These are phyloP conservation scores for Sebastes taczanowskii DNA, from an alignment of 2,797 vertebrate genomes.

Conservation along the genomic window DNA sequence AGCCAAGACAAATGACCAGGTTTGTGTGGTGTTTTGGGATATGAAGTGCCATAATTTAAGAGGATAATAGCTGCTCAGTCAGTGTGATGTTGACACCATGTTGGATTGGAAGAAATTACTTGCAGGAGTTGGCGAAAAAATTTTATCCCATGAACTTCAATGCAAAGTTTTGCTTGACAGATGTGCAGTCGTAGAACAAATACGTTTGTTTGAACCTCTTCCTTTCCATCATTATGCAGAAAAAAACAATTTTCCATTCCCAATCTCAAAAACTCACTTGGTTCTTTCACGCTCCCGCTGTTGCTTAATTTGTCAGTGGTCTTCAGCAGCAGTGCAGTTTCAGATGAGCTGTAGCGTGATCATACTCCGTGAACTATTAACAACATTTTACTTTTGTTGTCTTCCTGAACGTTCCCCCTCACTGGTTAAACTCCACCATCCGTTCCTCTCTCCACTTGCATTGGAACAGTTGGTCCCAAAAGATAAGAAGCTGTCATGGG, in stretches of 20 bases:
- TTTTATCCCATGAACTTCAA: not conserved
- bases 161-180: not conserved
- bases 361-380: not conserved
- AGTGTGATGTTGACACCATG: not conserved
- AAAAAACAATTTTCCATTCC: not conserved
- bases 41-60: not conserved
- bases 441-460: not conserved
- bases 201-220: not conserved
- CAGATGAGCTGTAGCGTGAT: not conserved
- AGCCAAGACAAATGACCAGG: not conserved
- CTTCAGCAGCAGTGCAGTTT: not conserved
- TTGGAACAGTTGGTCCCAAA: not conserved
- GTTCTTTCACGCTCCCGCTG: not conserved
- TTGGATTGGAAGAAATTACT: not conserved
- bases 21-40: not conserved
- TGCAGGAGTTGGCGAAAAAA: not conserved
- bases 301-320: not conserved
- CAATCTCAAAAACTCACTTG: not conserved
- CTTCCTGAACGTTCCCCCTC: not conserved
- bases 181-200: not conserved
- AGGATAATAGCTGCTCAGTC: slow-evolving; percentile 4
- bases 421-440: not conserved
- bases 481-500: not conserved
- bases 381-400: not conserved
- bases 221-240: not conserved